Evolutionary conservation across 2,113 vertebrate species (phyloP), one percentile per base, ranked within the genome.

Genomic region (Athene noctua): DNA sequence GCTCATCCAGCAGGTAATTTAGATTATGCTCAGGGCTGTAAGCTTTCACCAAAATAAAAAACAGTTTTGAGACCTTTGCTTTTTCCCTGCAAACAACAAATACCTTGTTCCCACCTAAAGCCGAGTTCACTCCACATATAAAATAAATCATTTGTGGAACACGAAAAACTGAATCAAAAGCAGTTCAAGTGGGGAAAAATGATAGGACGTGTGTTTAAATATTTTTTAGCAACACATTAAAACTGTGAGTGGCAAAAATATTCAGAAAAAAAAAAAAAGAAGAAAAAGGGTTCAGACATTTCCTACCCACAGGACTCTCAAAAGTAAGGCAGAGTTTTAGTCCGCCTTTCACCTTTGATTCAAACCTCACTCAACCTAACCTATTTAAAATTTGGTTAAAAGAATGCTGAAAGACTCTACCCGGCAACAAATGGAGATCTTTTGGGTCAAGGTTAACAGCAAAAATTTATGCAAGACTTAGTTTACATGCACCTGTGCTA

Each of bases 401-500:
- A 95, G 81, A 93, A 82, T 72, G 57, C 4, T 85, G 80, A 93
- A 92, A 90, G 59, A 49, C 51, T 77, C 47, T 68, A 32, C 51
- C 14, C 57, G 47, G 75, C 58, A 84, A 80, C 62, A 92, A 96
- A 96, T 6, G 5, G 72, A 88, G 70, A 95, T 77, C 78, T 92
- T 91, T 89, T 4, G 38, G 89, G 58, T 95, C 68, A 94, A 97
- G 94, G 95, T 97, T 95, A 97, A 95, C 80, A 62, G 90, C 82
- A 95, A 97, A 94, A 95, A 80, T 96, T 96, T 94, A 92, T 80
- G 83, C 88, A 93, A 96, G 97, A 97, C 90, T 98, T 91, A 29
- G 68, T 94, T 98, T 96, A 97, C 97, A 97, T 77, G 96, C 98
- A 98, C 98, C 98, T 98, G 98, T 73, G 85, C 40, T 77, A 93